Conservation (phyloP, 2,797 vertebrate genomes). For the Danio kyathit region DNA sequence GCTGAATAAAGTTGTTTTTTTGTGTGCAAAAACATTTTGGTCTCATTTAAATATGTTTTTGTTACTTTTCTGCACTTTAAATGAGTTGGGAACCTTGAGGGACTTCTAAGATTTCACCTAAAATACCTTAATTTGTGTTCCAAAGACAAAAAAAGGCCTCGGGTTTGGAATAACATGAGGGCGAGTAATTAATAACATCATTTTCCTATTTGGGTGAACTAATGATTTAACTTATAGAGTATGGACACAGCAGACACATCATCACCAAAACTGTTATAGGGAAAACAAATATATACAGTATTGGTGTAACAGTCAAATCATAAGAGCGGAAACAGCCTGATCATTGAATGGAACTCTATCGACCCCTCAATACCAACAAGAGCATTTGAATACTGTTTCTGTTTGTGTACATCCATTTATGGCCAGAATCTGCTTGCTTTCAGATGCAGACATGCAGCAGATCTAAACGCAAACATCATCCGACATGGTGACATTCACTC, state of each 20-base stretch:
- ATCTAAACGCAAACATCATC: constrained; percentile 15
- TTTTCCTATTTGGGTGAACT: too few relatives aligned
- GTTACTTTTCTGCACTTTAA: too few relatives aligned
- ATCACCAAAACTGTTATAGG: neutral
- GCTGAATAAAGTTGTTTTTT: too few relatives aligned
- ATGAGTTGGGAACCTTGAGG: too few relatives aligned
- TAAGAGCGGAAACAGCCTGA: neutral
- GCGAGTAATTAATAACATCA: too few relatives aligned
- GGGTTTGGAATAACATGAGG: too few relatives aligned
- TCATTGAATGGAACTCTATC: neutral
- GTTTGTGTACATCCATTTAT: neutral
- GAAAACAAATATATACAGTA: neutral
- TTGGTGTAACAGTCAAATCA: neutral
- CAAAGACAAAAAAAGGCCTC: too few relatives aligned
- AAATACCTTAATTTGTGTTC: too few relatives aligned
- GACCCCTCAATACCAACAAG: neutral
- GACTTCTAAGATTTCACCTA: too few relatives aligned
- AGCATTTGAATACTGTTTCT: constrained; percentile 14
- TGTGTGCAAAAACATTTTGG: too few relatives aligned
- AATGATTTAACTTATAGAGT: neutral
- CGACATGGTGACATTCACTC: constrained; percentile 3
- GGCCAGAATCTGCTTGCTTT: neutral
- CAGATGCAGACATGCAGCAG: neutral
- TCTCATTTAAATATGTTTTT: too few relatives aligned
- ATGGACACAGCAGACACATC: neutral